A percentile compares a stretch with the other conserved stretches of the same genome.
These are phyloP conservation scores for Falco columbarius DNA, from an alignment of 2,797 vertebrate genomes.

Conservation along the genomic window DNA sequence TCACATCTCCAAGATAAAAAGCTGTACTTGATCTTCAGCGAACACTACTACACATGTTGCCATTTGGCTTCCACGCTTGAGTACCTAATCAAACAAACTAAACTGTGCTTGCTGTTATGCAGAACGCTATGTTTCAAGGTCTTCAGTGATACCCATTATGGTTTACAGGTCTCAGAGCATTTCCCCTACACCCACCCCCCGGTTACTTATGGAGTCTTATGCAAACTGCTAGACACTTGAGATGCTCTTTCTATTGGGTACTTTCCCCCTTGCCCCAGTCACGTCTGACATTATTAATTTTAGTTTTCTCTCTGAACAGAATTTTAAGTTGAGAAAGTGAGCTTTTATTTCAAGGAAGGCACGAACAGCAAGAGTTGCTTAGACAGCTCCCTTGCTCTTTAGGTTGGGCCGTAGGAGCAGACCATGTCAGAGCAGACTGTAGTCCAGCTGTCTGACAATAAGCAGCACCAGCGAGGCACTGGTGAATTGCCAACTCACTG, in stretches of 20 bases:
- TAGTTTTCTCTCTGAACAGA: background rate
- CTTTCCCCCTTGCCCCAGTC: background rate
- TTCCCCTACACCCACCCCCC: too few species aligned
- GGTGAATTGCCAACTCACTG: accelerated
- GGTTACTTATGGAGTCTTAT: background rate
- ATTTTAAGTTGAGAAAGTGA: background rate
- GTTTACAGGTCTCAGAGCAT: background rate
- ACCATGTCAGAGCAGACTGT: accelerated
- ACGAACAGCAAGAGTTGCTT: background rate
- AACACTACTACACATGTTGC: background rate
- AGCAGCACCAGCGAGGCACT: background rate
- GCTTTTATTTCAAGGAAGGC: background rate
- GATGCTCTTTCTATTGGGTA: background rate
- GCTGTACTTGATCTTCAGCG: background rate
- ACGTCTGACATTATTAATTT: background rate
- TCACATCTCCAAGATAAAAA: background rate
- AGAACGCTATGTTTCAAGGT: background rate
- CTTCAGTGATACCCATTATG: background rate
- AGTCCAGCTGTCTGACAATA: background rate
- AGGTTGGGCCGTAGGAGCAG: background rate
- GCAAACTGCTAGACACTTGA: background rate
- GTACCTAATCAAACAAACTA: background rate
- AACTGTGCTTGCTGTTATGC: background rate
- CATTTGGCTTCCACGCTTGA: background rate
- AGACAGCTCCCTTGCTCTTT: background rate